phyloP scores from a whole-genome alignment of 2,888 invertebrate species.

The Acholoe squamosa region DNA sequence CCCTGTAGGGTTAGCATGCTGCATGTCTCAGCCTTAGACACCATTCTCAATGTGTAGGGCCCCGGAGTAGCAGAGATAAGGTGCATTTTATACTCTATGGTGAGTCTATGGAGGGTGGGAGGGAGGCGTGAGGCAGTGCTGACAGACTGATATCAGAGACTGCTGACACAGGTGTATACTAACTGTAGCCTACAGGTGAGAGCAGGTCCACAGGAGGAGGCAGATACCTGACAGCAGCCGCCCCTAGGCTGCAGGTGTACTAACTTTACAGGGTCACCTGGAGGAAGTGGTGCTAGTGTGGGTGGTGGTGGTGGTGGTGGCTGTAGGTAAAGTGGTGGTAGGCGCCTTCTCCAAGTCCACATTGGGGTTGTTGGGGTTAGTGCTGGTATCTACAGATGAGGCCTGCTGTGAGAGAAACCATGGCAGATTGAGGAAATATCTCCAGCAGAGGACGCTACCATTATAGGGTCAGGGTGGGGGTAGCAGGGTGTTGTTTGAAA shows the following conservation, averaged over 20 bases:
- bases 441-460: not conserved
- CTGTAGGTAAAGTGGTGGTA: not conserved
- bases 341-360: too few relatives aligned
- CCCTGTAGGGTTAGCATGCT: too few relatives aligned
- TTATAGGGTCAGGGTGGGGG: not conserved
- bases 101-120: not conserved
- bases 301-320: not conserved
- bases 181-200: constrained; percentile 29
- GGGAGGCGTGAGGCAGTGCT: not conserved
- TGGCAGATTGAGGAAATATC: not conserved
- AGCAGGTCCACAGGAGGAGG: not conserved
- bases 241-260: constrained; percentile 39
- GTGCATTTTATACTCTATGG: too few relatives aligned
- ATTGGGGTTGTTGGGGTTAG: too few relatives aligned
- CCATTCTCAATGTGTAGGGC: too few relatives aligned
- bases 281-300: not conserved
- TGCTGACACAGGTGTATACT: constrained; percentile 48
- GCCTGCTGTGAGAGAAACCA: too few relatives aligned
- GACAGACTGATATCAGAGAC: not conserved
- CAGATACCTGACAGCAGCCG: not conserved
- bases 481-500: constrained; percentile 16
- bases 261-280: not conserved
- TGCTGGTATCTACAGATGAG: too few relatives aligned
- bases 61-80: too few relatives aligned
- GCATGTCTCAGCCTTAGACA: too few relatives aligned